Conservation (phyloP, 2,888 invertebrate genomes). For the Caenorhabditis sp. region DNA sequence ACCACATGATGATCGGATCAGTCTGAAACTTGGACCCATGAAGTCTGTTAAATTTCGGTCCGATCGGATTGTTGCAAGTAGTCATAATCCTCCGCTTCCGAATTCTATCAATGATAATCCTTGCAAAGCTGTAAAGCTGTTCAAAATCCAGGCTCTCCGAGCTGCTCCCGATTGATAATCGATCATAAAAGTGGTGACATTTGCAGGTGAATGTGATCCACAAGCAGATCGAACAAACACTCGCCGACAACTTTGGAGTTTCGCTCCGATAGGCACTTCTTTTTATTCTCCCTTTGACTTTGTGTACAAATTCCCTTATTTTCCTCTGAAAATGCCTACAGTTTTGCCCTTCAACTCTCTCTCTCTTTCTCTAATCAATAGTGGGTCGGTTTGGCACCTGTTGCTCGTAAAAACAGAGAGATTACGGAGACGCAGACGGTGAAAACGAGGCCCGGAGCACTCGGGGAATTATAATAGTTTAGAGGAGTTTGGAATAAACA, state of each 20-base stretch:
- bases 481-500: not conserved
- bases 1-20: too few species aligned
- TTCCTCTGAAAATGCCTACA: slow-evolving; percentile 1
- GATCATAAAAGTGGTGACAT: slow-evolving; percentile 7
- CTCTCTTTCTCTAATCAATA: not conserved
- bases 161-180: not conserved
- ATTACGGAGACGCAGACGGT: slow-evolving; percentile 15
- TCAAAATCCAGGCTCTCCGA: not conserved
- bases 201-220: slow-evolving; percentile 73
- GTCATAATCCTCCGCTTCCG: too few species aligned
- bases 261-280: slow-evolving; percentile 25
- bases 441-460: not conserved
- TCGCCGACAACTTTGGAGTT: slow-evolving; percentile 65
- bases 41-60: too few species aligned
- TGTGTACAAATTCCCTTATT: not conserved
- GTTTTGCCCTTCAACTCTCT: not conserved
- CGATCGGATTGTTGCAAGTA: too few species aligned
- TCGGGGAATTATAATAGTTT: slow-evolving; percentile 3
- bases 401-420: not conserved
- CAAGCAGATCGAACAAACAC: slow-evolving; percentile 68
- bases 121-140: too few species aligned
- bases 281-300: not conserved
- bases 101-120: too few species aligned
- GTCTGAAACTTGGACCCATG: too few species aligned
- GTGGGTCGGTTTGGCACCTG: not conserved